phyloP scores from a whole-genome alignment of 2,888 invertebrate species.

The Bellardia bayeri region DNA sequence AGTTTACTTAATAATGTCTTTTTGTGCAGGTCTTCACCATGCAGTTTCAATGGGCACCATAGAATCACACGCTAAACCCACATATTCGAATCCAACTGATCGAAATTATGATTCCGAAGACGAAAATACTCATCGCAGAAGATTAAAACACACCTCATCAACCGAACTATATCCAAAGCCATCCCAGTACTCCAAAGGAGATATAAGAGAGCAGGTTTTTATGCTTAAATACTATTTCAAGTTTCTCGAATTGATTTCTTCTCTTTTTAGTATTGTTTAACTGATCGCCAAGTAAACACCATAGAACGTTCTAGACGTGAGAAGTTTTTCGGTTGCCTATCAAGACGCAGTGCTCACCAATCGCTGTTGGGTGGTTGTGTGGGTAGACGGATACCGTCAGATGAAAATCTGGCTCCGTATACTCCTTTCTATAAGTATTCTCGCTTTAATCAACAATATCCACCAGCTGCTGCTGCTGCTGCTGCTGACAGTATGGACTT shows the following conservation, averaged over 20 bases:
- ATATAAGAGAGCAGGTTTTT: conserved; percentile 91
- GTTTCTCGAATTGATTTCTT: background rate
- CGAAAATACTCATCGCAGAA: conserved; percentile 90
- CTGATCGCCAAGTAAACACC: conserved; percentile 92
- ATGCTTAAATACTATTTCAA: background rate
- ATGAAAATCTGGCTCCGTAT: conserved; percentile 93
- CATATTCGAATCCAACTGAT: conserved; percentile 80
- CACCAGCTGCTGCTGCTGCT: conserved; percentile 7
- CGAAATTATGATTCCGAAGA: conserved; percentile 92
- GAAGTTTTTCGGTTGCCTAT: conserved; percentile 93
- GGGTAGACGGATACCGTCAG: conserved; percentile 93
- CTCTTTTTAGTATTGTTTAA: conserved; percentile 91
- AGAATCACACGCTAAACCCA: conserved; percentile 77
- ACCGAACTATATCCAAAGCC: conserved; percentile 83
- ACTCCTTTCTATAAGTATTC: conserved; percentile 92
- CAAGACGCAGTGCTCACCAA: conserved; percentile 84
- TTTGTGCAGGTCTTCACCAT: conserved; percentile 79
- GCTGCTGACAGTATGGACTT: conserved; percentile 85
- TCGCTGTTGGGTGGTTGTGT: conserved; percentile 95
- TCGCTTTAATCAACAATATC: conserved; percentile 84
- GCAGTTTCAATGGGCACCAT: conserved; percentile 84
- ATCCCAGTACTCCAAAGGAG: conserved; percentile 91
- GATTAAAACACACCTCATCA: conserved; percentile 86
- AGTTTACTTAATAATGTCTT: background rate
- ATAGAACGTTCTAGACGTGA: conserved; percentile 87